Conservation (phyloP, 2,888 invertebrate species). For the Endotricha flammealis region DNA sequence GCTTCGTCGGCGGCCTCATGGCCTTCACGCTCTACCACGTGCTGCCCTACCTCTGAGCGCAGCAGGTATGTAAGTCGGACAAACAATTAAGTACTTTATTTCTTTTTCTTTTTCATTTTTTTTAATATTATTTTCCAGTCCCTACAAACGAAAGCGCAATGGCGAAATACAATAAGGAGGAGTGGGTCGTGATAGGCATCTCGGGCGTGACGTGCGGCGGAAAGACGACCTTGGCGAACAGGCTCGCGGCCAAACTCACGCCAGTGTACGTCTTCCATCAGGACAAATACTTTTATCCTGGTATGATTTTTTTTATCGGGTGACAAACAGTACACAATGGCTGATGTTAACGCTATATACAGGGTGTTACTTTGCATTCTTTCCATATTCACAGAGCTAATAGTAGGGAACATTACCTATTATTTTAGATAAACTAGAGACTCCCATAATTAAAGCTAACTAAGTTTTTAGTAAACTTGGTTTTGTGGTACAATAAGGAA, state of each 20-base stretch:
- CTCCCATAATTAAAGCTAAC: too few relatives aligned
- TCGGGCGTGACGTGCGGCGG: constrained; percentile 90
- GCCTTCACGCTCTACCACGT: constrained; percentile 80
- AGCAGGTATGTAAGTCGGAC: background rate
- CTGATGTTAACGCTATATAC: too few relatives aligned
- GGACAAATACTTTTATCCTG: constrained; percentile 85
- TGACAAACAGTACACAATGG: too few relatives aligned
- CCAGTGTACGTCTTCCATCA: constrained; percentile 81
- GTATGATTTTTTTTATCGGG: constrained; percentile 20
- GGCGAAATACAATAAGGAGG: constrained; percentile 14
- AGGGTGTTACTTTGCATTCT: too few relatives aligned
- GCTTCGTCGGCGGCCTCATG: constrained; percentile 82
- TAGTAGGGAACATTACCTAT: too few relatives aligned
- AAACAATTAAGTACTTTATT: too few relatives aligned
- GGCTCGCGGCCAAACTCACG: constrained; percentile 58
- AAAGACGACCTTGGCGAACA: constrained; percentile 84
- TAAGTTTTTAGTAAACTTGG: too few relatives aligned
- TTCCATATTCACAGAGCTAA: too few relatives aligned
- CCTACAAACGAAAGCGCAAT: background rate
- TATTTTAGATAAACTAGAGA: too few relatives aligned
- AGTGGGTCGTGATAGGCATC: constrained; percentile 79
- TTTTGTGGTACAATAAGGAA: too few relatives aligned
- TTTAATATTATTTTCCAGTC: too few relatives aligned
- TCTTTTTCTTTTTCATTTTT: too few relatives aligned
- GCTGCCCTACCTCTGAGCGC: constrained; percentile 29